Conservation (phyloP, 2,797 vertebrate species). For the Microctenopoma stevenorrisi region DNA sequence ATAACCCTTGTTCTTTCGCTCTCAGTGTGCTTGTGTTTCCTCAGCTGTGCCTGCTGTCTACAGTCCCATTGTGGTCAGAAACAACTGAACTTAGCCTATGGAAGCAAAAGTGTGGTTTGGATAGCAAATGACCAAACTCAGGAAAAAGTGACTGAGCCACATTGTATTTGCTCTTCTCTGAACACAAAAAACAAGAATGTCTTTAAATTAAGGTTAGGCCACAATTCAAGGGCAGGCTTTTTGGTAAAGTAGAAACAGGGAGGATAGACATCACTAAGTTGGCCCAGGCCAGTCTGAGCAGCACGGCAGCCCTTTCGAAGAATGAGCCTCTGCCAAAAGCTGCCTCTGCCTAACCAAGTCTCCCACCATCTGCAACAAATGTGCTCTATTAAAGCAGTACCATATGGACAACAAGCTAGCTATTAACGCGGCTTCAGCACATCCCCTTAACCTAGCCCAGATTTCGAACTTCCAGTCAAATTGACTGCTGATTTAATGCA, state of each 20-base stretch:
- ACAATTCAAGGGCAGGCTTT: constrained; percentile 85
- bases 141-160: constrained; percentile 83
- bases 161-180: constrained; percentile 78
- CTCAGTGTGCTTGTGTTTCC: constrained; percentile 78
- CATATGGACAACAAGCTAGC: constrained; percentile 96
- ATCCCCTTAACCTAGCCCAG: constrained; percentile 88
- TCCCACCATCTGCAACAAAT: constrained; percentile 96
- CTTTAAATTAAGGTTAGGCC: constrained; percentile 83
- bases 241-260: constrained; percentile 82
- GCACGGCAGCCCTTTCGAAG: constrained; percentile 83
- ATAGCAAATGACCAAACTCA: constrained; percentile 76
- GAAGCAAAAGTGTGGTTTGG: constrained; percentile 84
- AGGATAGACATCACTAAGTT: constrained; percentile 79
- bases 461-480: constrained; percentile 92
- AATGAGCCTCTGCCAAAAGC: constrained; percentile 87
- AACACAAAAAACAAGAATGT: constrained; percentile 62
- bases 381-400: constrained; percentile 95
- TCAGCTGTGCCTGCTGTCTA: constrained; percentile 79
- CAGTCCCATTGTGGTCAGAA: constrained; percentile 84
- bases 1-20: constrained; percentile 65
- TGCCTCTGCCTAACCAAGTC: constrained; percentile 89
- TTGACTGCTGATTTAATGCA: constrained; percentile 91
- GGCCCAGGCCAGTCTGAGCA: constrained; percentile 67
- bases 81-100: constrained; percentile 80
- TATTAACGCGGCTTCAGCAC: constrained; percentile 94